phyloP scores from a whole-genome alignment of 2,888 invertebrate species.

The Chrysodeixis includens region DNA sequence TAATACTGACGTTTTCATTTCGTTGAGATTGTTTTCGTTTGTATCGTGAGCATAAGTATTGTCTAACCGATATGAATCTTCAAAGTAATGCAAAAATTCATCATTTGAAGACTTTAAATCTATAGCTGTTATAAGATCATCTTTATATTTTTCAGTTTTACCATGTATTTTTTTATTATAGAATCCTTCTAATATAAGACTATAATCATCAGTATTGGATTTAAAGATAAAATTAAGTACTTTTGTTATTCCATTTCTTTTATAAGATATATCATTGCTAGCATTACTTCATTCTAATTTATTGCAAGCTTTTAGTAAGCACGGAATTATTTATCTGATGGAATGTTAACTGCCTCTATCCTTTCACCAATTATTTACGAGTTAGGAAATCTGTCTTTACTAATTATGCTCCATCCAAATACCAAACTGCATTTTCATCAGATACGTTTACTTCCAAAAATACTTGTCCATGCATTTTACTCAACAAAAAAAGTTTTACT shows the following conservation, averaged over 20 bases:
- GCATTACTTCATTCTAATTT: too few species aligned
- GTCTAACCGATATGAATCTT: not conserved
- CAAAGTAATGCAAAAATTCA: too few species aligned
- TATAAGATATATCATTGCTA: too few species aligned
- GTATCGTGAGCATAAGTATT: slow-evolving; percentile 7
- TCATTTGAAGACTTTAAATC: too few species aligned
- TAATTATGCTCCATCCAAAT: not conserved
- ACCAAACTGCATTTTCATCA: not conserved
- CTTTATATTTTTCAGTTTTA: not conserved
- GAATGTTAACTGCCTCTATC: not conserved
- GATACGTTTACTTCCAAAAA: not conserved
- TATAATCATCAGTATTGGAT: too few species aligned
- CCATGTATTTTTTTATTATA: too few species aligned
- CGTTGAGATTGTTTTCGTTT: slow-evolving; percentile 20
- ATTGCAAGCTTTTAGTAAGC: too few species aligned
- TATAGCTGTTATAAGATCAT: not conserved
- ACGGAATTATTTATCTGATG: too few species aligned
- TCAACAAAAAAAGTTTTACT: too few species aligned
- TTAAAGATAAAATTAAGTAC: too few species aligned
- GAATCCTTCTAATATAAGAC: too few species aligned
- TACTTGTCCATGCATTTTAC: too few species aligned
- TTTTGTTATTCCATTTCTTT: not conserved
- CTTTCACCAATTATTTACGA: not conserved
- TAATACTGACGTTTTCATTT: slow-evolving; percentile 37
- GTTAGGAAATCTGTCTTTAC: not conserved